A percentile compares a stretch with the other conserved stretches of the same genome.
phyloP scores from a whole-genome alignment of 2,797 vertebrate species.

The Cottoperca gobio region DNA sequence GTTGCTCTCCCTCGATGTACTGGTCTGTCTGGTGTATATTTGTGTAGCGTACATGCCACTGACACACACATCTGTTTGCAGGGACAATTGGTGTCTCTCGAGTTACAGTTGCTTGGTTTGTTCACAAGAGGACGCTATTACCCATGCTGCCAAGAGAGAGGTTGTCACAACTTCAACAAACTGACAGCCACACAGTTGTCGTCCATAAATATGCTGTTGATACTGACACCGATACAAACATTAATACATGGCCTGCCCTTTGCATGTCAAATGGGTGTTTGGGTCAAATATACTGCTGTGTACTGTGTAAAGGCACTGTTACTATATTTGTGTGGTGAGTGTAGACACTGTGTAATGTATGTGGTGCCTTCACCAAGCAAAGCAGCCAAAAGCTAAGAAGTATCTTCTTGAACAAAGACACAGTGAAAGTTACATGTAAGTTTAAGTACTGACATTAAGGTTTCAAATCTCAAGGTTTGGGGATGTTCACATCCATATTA shows the following conservation, averaged over 20 bases:
- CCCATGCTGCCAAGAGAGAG: not conserved
- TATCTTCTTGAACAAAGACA: not conserved
- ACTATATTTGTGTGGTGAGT: slow-evolving; percentile 7
- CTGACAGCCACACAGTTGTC: slow-evolving; percentile 1
- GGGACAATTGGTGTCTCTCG: not conserved
- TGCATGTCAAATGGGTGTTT: not conserved
- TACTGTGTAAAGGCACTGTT: slow-evolving; percentile 24
- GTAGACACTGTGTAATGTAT: not conserved
- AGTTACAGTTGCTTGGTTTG: slow-evolving; percentile 30
- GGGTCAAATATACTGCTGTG: slow-evolving; percentile 17
- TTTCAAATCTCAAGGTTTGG: not conserved
- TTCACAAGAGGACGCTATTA: slow-evolving; percentile 43
- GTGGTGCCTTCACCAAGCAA: not conserved
- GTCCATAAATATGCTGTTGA: slow-evolving; percentile 44
- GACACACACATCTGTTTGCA: not conserved
- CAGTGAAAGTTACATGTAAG: not conserved
- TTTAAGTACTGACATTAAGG: no score
- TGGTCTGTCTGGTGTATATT: no score
- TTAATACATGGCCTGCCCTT: slow-evolving; percentile 7
- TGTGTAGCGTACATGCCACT: not conserved
- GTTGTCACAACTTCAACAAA: not conserved
- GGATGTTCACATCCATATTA: not conserved
- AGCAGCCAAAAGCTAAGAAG: not conserved
- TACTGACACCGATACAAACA: slow-evolving; percentile 35
- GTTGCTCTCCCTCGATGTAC: not conserved